Evolutionary conservation across 2,113 vertebrate species (phyloP).

Genomic region (Cebus imitator): DNA sequence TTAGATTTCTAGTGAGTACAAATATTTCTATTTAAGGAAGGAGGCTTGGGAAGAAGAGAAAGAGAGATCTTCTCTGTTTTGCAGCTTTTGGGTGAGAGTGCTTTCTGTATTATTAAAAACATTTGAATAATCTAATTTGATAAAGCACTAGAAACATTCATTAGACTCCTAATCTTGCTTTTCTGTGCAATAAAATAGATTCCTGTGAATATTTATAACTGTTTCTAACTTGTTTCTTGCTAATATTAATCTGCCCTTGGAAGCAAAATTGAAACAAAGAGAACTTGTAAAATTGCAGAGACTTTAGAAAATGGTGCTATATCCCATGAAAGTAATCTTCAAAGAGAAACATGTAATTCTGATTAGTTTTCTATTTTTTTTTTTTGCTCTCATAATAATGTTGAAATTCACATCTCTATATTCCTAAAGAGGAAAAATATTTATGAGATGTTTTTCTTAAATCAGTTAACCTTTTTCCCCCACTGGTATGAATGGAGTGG

Average conservation of each 20-base stretch:
- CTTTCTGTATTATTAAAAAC: neutral
- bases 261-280: conserved; percentile 50
- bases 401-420: conserved; percentile 7
- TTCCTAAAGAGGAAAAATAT: neutral
- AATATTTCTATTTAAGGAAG: neutral
- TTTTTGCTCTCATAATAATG: neutral
- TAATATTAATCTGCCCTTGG: neutral
- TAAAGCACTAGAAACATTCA: conserved; percentile 28
- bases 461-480: neutral
- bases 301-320: neutral
- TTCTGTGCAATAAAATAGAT: conserved; percentile 18
- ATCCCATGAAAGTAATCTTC: conserved; percentile 1
- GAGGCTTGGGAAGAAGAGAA: neutral
- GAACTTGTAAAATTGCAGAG: conserved; percentile 27
- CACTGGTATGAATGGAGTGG: neutral
- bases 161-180: neutral
- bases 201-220: neutral
- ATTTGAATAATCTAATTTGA: conserved; percentile 25
- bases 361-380: neutral
- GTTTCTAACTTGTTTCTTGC: conserved; percentile 38
- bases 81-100: neutral
- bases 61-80: neutral
- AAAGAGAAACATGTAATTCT: conserved; percentile 3
- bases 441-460: conserved; percentile 10
- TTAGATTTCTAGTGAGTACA: neutral